phyloP scores from a whole-genome alignment of 2,113 vertebrate species.

The Cichladusa arquata region DNA sequence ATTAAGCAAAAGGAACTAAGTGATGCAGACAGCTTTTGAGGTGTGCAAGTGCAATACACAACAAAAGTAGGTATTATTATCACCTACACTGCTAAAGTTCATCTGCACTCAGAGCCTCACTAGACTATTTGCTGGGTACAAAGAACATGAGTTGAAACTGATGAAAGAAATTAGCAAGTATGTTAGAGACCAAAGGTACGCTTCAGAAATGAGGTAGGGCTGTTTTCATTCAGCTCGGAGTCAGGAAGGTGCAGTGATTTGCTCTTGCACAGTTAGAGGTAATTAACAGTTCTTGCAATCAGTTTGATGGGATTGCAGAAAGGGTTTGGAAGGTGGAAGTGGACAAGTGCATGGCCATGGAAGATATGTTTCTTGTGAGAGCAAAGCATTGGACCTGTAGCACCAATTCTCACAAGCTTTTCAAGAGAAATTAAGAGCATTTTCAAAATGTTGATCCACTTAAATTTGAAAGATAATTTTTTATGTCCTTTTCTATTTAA shows the following conservation, averaged over 20 bases:
- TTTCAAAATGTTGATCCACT: background rate
- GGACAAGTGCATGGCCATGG: background rate
- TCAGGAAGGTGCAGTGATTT: background rate
- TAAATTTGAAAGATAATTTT: background rate
- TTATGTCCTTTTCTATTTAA: background rate
- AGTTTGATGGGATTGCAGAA: background rate
- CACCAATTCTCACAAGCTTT: background rate
- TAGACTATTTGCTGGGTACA: background rate
- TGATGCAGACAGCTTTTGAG: background rate
- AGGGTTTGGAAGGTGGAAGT: background rate
- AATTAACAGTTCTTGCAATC: background rate
- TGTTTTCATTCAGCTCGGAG: background rate
- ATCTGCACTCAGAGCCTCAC: background rate
- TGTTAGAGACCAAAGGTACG: background rate
- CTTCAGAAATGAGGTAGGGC: background rate
- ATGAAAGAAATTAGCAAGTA: background rate
- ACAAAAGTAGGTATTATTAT: background rate
- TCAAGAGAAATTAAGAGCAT: background rate
- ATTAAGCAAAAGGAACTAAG: background rate
- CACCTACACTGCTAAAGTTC: background rate
- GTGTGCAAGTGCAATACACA: background rate
- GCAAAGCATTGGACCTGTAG: background rate
- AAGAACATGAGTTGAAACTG: background rate
- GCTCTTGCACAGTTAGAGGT: background rate
- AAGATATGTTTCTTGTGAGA: background rate